phyloP scores from a whole-genome alignment of 2,113 vertebrate species.

The Platichthys stellatus region DNA sequence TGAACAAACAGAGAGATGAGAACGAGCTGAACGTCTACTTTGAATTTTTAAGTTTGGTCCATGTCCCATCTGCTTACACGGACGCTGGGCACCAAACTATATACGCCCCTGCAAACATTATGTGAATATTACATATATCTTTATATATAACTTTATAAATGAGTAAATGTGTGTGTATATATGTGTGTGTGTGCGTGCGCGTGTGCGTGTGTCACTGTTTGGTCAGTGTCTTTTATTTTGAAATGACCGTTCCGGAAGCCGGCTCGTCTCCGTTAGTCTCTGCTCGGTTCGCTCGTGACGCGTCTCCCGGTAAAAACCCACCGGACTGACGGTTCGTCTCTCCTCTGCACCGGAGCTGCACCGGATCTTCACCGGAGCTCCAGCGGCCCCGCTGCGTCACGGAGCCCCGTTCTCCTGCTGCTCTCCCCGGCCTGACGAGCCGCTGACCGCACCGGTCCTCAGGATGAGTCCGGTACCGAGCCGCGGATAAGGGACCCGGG shows the following conservation, averaged over 20 bases:
- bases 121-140: too few relatives aligned
- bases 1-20: too few relatives aligned
- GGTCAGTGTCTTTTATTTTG: slow-evolving; percentile 45
- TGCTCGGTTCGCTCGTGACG: slow-evolving; percentile 19
- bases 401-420: neutral
- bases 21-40: too few relatives aligned
- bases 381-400: neutral
- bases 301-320: slow-evolving; percentile 46
- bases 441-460: slow-evolving; percentile 12
- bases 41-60: too few relatives aligned
- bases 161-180: too few relatives aligned
- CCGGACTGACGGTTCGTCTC: slow-evolving; percentile 6
- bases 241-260: slow-evolving; percentile 42
- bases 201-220: too few relatives aligned
- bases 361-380: neutral
- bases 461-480: slow-evolving; percentile 25
- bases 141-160: too few relatives aligned
- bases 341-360: slow-evolving; percentile 1
- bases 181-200: too few relatives aligned
- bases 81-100: too few relatives aligned
- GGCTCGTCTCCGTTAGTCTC: neutral
- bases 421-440: neutral
- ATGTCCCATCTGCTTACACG: too few relatives aligned
- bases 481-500: slow-evolving; percentile 31
- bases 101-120: too few relatives aligned